Evolutionary conservation across 2,888 invertebrate species (phyloP).

Genomic region (Beris chalybata): DNA sequence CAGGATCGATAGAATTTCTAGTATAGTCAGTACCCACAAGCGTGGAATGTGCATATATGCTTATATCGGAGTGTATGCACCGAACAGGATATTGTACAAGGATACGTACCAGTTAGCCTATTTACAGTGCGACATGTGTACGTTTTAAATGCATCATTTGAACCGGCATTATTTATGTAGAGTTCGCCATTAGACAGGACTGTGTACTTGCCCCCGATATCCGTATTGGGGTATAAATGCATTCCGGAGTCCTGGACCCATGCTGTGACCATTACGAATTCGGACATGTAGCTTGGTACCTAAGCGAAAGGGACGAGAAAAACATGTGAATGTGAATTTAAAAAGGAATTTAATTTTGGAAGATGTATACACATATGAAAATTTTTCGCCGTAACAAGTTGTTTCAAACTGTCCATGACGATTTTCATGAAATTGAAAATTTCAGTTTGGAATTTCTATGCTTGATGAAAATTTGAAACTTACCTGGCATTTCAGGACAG

Average conservation of each 20-base stretch:
- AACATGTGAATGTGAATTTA: background rate
- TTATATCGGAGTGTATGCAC: background rate
- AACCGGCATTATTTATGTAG: constrained; percentile 78
- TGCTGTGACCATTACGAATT: constrained; percentile 84
- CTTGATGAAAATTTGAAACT: constrained; percentile 38
- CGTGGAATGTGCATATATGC: constrained; percentile 3
- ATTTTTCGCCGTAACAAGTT: background rate
- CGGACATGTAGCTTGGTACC: constrained; percentile 84
- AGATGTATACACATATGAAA: background rate
- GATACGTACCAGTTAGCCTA: constrained; percentile 66
- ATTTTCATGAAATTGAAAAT: background rate
- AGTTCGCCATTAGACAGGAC: constrained; percentile 80
- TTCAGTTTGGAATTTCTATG: background rate
- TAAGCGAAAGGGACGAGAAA: constrained; percentile 38
- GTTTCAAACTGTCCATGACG: background rate
- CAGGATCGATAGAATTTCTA: constrained; percentile 16
- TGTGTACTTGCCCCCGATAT: constrained; percentile 75
- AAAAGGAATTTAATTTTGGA: background rate
- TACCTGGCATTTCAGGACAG: constrained; percentile 80
- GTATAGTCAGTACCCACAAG: background rate
- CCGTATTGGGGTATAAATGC: constrained; percentile 76
- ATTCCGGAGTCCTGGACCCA: constrained; percentile 85
- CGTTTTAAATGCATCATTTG: constrained; percentile 75
- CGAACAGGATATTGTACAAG: background rate
- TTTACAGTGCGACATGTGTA: constrained; percentile 83